Evolutionary conservation across 37 sponge, comb jelly and placozoan genomes (phyloP).

Genomic region (Ianthella basta): DNA sequence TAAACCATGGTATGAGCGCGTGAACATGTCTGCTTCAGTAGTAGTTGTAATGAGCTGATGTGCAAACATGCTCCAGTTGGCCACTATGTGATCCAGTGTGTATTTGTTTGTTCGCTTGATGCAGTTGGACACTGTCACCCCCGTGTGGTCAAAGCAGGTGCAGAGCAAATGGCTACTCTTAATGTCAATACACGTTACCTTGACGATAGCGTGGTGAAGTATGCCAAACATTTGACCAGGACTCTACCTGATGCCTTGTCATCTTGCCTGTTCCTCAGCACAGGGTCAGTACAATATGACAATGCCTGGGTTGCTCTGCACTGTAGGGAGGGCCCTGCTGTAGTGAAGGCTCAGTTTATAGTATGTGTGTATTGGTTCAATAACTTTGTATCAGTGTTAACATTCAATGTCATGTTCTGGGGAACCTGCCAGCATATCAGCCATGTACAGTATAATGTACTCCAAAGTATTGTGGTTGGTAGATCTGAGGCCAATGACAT

Average conservation of each 20-base stretch:
- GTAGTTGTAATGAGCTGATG: too few species aligned
- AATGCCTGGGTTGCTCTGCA: too few species aligned
- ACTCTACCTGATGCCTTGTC: slow-evolving; percentile 63
- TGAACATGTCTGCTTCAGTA: too few species aligned
- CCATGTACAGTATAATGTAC: background rate
- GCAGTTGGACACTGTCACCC: slow-evolving; percentile 92
- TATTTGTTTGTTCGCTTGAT: background rate
- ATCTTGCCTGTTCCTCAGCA: slow-evolving; percentile 68
- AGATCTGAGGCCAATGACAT: slow-evolving; percentile 94
- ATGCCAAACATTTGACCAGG: slow-evolving; percentile 59
- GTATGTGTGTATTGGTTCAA: too few species aligned
- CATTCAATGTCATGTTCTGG: too few species aligned
- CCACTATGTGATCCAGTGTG: too few species aligned
- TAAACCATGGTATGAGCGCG: slow-evolving; percentile 66
- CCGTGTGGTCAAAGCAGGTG: slow-evolving; percentile 67
- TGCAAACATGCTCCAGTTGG: too few species aligned
- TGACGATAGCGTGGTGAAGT: slow-evolving; percentile 40
- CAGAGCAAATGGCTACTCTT: slow-evolving; percentile 60
- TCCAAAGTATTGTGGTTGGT: background rate
- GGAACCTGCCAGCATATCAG: background rate
- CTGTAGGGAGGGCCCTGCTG: too few species aligned
- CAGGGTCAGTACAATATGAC: slow-evolving; percentile 84
- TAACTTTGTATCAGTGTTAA: too few species aligned
- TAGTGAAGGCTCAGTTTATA: too few species aligned
- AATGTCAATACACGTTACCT: slow-evolving; percentile 39